Conservation (phyloP, 2,888 invertebrate species). For the Drosophila melanosoma region DNA sequence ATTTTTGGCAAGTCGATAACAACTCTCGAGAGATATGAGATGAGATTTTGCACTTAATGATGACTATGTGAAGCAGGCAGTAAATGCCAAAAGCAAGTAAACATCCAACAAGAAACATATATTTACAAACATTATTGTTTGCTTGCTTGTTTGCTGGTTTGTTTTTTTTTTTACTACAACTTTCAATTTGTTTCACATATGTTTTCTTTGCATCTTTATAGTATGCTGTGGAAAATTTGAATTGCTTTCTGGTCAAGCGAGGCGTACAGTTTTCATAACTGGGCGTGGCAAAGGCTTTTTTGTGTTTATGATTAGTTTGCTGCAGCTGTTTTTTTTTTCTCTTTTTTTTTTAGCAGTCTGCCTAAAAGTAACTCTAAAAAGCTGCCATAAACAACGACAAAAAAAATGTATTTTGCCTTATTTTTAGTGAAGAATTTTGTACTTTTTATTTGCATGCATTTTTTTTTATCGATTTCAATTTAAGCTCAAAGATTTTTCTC, state of each 20-base stretch:
- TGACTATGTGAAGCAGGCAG: conserved; percentile 9
- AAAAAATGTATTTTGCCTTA: not conserved
- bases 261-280: conserved; percentile 4
- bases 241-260: conserved; percentile 26
- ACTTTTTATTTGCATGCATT: not conserved
- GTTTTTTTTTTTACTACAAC: not conserved
- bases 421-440: not conserved
- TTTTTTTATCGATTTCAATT: not conserved
- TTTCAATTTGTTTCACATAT: conserved; percentile 18
- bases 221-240: conserved; percentile 37
- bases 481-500: not conserved
- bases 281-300: not conserved
- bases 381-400: not conserved
- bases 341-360: not conserved
- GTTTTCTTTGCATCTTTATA: conserved; percentile 9
- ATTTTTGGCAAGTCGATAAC: conserved; percentile 8
- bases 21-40: not conserved
- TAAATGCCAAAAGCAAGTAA: not conserved
- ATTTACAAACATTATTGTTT: not conserved
- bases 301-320: not conserved
- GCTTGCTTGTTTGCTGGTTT: not conserved
- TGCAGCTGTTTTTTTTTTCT: not conserved
- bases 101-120: not conserved
- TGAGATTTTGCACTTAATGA: conserved; percentile 16
- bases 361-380: conserved; percentile 7